Base-by-base conservation (phyloP, 2,797 vertebrate species). In the Malurus leucopterus region DNA sequence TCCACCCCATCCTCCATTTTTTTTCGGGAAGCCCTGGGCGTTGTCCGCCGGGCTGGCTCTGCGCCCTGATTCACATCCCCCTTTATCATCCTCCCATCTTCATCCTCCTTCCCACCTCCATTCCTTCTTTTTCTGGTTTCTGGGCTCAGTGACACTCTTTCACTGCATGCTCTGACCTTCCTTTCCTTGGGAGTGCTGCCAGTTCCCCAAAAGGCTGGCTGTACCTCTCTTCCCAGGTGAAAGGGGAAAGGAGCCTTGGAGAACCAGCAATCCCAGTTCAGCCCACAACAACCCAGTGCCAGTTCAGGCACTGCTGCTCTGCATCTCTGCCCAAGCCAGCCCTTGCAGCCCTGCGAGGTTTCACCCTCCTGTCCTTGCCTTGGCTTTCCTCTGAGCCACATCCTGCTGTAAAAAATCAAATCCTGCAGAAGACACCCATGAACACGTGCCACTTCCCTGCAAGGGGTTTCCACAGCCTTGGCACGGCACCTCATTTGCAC, bases 1-100 rank as follows among this genome's bases (percentile, higher is more conserved):
- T 84, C 92, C 93, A 91, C 94, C 93, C 92, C 86, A 81, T 96
- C 89, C 91, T 92, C 77, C 8, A 3, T 75, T 76, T 81, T 68
- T 86, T 80, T 92, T 86, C 41, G 50, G 94, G 84, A 90, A 95
- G 92, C 80, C 89, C 85, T 89, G 92, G 92, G 92, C 10, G 74
- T 88, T 93, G 85, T 89, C 93, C 38, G 1, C 36, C 4, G 0
- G 92, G 68, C 75, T 91, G 86, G 74, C 77, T 93, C 72, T 0
- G 8, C 55, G 89, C 81, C 83, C 80, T 77, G 53, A 81, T 79
- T 65, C 40, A 72, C 54, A 91, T 76, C 27, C 62, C 54, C 67
- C n/a, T 8, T 92, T 87, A 84, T 90, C 73, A 81, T 59, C 61
- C 43, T 76, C 73, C 44, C 73, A 49, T 90, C 84, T 70, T 44